phyloP scores from a whole-genome alignment of 2,113 vertebrate genomes.

The Galemys pyrenaicus region DNA sequence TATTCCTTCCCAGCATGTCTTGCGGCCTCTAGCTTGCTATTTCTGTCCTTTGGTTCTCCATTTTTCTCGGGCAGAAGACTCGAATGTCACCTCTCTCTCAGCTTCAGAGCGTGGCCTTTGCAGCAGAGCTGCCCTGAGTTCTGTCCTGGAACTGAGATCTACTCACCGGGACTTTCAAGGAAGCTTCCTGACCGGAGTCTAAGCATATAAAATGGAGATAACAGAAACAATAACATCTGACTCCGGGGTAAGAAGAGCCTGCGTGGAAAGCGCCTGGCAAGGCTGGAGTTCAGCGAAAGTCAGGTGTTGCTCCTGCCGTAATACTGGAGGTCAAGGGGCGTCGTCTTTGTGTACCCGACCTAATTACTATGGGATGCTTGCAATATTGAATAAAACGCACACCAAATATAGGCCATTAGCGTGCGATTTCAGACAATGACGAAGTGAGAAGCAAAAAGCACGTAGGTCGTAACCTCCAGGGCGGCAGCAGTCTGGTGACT shows the following conservation, averaged over 20 bases:
- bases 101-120: not conserved
- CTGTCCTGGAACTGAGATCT: not conserved
- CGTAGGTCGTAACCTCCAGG: not conserved
- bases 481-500: not conserved
- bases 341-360: not conserved
- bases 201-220: not conserved
- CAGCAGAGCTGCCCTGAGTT: not conserved
- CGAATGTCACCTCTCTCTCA: not conserved
- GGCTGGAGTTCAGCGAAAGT: not conserved
- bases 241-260: not conserved
- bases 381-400: not conserved
- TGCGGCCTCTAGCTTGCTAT: not conserved
- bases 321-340: not conserved
- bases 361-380: conserved; percentile 1
- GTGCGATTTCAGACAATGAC: not conserved
- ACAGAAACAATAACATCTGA: not conserved
- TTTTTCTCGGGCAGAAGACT: not conserved
- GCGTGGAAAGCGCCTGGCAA: not conserved
- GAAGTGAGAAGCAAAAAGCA: not conserved
- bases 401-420: not conserved
- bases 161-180: not conserved
- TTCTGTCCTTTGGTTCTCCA: not conserved
- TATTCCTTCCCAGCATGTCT: not conserved
- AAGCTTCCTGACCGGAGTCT: not conserved
- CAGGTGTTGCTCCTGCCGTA: not conserved